phyloP scores from a whole-genome alignment of 2,888 invertebrate species.

The Diplazon laetatorius region DNA sequence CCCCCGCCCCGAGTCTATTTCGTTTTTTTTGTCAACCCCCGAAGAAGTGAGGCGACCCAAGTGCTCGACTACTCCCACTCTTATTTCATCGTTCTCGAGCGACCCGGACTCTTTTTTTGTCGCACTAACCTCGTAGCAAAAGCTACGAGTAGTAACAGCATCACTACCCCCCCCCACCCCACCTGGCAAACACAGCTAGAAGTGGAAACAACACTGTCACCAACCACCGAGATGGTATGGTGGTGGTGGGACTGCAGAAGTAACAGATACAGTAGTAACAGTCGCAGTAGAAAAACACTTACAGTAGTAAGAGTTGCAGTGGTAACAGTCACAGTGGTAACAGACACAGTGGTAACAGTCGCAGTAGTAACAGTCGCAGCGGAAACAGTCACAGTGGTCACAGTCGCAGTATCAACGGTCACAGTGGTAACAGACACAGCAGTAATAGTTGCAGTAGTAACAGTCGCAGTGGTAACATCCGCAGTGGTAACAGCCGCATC shows the following conservation, averaged over 20 bases:
- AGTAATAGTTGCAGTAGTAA: constrained; percentile 26
- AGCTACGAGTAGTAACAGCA: constrained; percentile 29
- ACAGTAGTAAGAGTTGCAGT: no score
- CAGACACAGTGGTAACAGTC: background rate
- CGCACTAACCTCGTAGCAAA: constrained; percentile 42
- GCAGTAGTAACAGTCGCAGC: background rate
- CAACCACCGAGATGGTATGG: no score
- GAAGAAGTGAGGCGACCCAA: constrained; percentile 55
- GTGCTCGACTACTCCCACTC: constrained; percentile 60
- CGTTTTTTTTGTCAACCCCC: constrained; percentile 50
- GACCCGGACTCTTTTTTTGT: constrained; percentile 46
- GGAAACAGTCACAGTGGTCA: background rate
- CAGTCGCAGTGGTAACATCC: constrained; percentile 1
- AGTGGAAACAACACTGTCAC: background rate
- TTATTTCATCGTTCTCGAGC: constrained; percentile 52
- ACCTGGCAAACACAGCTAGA: background rate
- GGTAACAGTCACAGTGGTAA: background rate
- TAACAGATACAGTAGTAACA: no score
- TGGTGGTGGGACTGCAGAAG: no score
- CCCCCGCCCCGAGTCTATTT: constrained; percentile 51
- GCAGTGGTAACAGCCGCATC: no score
- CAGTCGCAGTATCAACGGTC: constrained; percentile 5
- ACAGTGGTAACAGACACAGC: no score
- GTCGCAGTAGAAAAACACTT: no score
- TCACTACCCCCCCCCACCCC: no score